Conservation (phyloP, 92 coral and sea anemone species). For the Porites cylindrica region DNA sequence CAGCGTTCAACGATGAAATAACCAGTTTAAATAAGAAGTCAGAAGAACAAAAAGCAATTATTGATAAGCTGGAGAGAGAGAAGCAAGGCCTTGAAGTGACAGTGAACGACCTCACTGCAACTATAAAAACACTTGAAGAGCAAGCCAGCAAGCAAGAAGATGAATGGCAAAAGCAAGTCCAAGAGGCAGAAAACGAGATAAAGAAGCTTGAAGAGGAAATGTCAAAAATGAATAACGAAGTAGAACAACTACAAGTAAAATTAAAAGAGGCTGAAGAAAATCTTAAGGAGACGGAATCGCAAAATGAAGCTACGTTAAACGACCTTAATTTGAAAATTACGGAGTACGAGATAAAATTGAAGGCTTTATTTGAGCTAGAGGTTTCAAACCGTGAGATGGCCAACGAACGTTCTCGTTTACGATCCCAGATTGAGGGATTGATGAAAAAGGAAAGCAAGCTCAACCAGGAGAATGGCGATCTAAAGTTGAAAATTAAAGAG, state of each 20-base stretch:
- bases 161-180: slow-evolving; percentile 27
- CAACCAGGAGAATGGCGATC: slow-evolving; percentile 29
- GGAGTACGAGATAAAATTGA: slow-evolving; percentile 43
- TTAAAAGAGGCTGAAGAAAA: slow-evolving; percentile 17
- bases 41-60: slow-evolving; percentile 47
- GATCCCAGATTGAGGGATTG: slow-evolving; percentile 48
- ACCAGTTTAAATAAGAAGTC: slow-evolving; percentile 29
- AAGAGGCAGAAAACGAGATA: slow-evolving; percentile 18
- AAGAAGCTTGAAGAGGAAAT: slow-evolving; percentile 49
- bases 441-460: slow-evolving; percentile 31
- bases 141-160: slow-evolving; percentile 25
- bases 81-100: slow-evolving; percentile 21
- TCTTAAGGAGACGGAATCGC: slow-evolving; percentile 25
- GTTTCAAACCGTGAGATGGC: slow-evolving; percentile 52
- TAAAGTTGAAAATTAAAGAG: slow-evolving; percentile 26
- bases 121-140: slow-evolving; percentile 27
- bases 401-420: slow-evolving; percentile 45
- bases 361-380: slow-evolving; percentile 48
- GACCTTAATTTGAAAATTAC: slow-evolving; percentile 37
- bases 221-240: slow-evolving; percentile 7
- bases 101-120: slow-evolving; percentile 31
- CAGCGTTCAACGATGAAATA: slow-evolving; percentile 44
- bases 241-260: slow-evolving; percentile 25
- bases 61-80: slow-evolving; percentile 37
- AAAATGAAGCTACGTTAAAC: slow-evolving; percentile 23